Base-by-base conservation (phyloP, 2,797 vertebrate genomes). In the Saxicola maurus region DNA sequence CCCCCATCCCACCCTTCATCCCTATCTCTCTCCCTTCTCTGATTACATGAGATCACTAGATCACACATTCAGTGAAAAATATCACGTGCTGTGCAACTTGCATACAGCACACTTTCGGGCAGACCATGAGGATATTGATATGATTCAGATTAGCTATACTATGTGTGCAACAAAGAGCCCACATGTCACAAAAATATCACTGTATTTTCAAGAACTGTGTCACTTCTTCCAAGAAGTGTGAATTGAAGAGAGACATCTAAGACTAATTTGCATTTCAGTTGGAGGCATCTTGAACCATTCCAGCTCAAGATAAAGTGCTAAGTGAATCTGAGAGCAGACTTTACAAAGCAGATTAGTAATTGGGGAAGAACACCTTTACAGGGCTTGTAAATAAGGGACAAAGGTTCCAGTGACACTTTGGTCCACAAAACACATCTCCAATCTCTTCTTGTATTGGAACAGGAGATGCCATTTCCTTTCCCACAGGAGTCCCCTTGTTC, bases 191-290 rank as follows among this genome's bases (percentile, higher is more conserved):
- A 68, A 93, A 95, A 82, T 40, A 85, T 25, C 76, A 85, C 65
- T 65, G 69, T 37, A 75, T 85, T 89, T 92, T 92, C 94, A 81
- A 91, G 89, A 94, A 79, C 24, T 66, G 31, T 75, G 65, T 83
- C 85, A 87, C 37, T 78, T 85, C 82, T 91, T 96, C 89, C 93
- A 92, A 85, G 87, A 92, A 94, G 49, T 6, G 15, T 72, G 56
- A 92, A 81, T 38, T 76, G 62, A 90, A 82, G 4, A 92, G 60
- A 90, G 14, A 59, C 66, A 83, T 74, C 53, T 82, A 87, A 48
- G 25, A 37, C 53, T 82, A 23, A 87, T 90, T 83, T 92, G 76
- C 85, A 94, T 95, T 95, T 91, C 92, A 73, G 89, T 37, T 91
- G 68, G 55, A 85, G 48, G 51, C 78, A 42, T 48, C 59, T 76